These are phyloP conservation scores for Harmothoe impar DNA, from an alignment of 2,888 invertebrate genomes.

Conservation along the genomic window DNA sequence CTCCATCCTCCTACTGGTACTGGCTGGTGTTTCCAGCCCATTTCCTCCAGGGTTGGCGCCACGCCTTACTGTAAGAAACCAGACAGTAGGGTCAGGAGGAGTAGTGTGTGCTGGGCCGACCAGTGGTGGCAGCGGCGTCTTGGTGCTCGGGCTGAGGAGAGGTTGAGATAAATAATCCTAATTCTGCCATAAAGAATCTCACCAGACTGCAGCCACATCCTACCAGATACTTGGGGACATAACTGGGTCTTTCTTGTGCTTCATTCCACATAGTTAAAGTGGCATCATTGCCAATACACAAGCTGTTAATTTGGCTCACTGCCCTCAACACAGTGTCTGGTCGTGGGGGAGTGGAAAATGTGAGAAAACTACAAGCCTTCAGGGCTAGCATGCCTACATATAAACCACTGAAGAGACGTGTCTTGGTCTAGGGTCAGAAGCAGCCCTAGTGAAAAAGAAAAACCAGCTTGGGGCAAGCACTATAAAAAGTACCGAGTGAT, in stretches of 20 bases:
- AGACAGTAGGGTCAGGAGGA: neutral
- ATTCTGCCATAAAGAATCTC: neutral
- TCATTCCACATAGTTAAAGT: too few relatives aligned
- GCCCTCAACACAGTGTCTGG: too few relatives aligned
- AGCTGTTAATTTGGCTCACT: too few relatives aligned
- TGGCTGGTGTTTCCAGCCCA: conserved; percentile 38
- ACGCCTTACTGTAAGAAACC: neutral
- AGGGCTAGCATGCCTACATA: conserved; percentile 7
- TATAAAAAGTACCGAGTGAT: too few relatives aligned
- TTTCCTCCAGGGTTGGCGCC: conserved; percentile 36
- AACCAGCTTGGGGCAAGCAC: too few relatives aligned
- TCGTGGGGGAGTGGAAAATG: too few relatives aligned
- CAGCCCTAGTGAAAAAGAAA: too few relatives aligned
- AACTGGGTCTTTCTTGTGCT: too few relatives aligned
- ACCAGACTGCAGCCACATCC: neutral
- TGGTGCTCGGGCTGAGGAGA: neutral
- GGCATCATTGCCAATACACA: too few relatives aligned
- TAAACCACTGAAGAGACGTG: conserved; percentile 6
- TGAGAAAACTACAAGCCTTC: neutral
- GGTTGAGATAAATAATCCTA: neutral
- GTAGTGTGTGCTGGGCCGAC: neutral
- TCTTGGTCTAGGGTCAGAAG: too few relatives aligned
- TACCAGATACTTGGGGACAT: neutral
- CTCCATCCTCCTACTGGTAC: conserved; percentile 2
- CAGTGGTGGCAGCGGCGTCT: neutral